These are phyloP conservation scores for Mustela lutreola DNA, from an alignment of 2,113 vertebrate species.

Conservation along the genomic window DNA sequence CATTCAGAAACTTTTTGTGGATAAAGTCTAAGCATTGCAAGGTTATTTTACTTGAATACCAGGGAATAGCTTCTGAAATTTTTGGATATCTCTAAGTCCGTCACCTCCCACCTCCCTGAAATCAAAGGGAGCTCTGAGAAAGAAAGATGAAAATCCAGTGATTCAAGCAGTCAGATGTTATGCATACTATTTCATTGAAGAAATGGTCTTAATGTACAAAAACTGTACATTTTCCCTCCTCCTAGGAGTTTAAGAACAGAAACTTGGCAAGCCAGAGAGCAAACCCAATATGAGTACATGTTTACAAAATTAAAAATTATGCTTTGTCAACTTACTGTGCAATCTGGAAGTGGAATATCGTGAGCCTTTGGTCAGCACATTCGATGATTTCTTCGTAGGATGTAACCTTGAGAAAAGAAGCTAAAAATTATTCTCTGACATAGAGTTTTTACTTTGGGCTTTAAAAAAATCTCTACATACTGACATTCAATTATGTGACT, in stretches of 20 bases:
- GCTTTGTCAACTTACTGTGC: conserved; percentile 71
- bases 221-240: neutral
- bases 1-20: conserved; percentile 13
- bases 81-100: neutral
- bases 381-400: conserved; percentile 81
- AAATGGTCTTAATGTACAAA: conserved; percentile 17
- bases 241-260: conserved; percentile 1
- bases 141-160: neutral
- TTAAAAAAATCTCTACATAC: neutral
- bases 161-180: neutral
- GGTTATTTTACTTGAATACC: conserved; percentile 21
- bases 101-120: neutral
- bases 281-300: neutral
- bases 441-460: neutral
- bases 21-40: conserved; percentile 22
- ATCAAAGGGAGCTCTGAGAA: neutral
- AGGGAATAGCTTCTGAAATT: neutral
- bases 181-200: neutral
- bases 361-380: conserved; percentile 77
- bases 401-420: conserved; percentile 72
- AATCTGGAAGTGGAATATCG: conserved; percentile 71
- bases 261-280: conserved; percentile 22
- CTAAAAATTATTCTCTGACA: conserved; percentile 14
- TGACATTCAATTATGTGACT: neutral
- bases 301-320: conserved; percentile 43